Evolutionary conservation across 2,113 vertebrate genomes (phyloP), one percentile per base, ranked within the genome.

Genomic region (Datnioides undecimradiatus): DNA sequence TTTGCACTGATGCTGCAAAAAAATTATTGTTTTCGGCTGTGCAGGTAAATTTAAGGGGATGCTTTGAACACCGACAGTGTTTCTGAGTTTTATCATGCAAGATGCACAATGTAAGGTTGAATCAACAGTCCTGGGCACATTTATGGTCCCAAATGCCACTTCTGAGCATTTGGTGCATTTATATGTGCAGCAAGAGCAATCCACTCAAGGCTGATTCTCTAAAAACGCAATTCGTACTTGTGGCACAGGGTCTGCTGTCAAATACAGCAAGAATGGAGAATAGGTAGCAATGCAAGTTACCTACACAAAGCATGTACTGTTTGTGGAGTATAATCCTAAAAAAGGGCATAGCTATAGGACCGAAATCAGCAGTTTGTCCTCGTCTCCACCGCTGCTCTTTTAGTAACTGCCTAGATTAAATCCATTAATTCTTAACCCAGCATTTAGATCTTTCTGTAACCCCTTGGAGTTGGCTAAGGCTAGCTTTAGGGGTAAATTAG

Each of bases 401-500:
- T 69, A 16, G 33, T 14, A 16, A 12, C 43, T 21, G 31, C 14
- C 25, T 23, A 74, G 25, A 79, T 82, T 64, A 69, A 75, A 67
- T 12, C 49, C 48, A 65, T 62, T 41, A 75, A 75, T 57, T 78
- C 62, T 58, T 58, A 58, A n/a, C 52, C 62, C 27, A 64, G 62
- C 84, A 31, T 51, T 64, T 67, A 62, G 51, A 67, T 73, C 52
- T 65, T 12, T 25, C 64, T 63, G 49, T 55, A 66, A 70, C 41
- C 43, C 64, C 23, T 27, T 74, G 40, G 48, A 76, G 38, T 25
- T 76, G 25, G 71, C 83, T 73, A 40, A 34, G 23, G 73, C 45
- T 75, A 67, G 72, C 74, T 74, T 17, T 14, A 2, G 58, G 46
- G 17, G 57, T 45, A 80, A 86, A 84, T 76, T 46, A 69, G 57